Evolutionary conservation across 2,797 vertebrate genomes (phyloP).

Genomic region (Onychomys torridus): DNA sequence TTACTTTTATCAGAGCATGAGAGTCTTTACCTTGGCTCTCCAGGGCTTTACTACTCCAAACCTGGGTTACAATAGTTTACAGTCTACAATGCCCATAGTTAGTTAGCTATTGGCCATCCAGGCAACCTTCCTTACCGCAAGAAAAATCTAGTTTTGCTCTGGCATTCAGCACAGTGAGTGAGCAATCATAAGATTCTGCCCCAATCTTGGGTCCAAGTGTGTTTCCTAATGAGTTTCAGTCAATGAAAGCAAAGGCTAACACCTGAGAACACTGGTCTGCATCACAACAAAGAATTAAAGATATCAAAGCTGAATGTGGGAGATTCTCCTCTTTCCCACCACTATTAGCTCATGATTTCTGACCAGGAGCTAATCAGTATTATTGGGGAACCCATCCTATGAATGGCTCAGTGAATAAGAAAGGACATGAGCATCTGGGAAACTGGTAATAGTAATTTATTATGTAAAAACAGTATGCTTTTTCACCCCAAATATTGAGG

Average conservation of each 20-base stretch:
- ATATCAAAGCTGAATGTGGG: neutral
- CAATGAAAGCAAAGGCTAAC: neutral
- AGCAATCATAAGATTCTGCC: neutral
- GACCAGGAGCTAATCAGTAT: neutral
- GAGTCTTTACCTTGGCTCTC: neutral
- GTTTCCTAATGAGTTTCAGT: neutral
- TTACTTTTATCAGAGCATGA: neutral
- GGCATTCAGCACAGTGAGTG: neutral
- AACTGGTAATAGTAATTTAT: neutral
- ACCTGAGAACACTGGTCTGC: neutral
- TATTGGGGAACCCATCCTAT: neutral
- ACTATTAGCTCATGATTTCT: neutral
- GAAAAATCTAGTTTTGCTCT: neutral
- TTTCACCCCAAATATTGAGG: neutral
- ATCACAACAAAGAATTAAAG: neutral
- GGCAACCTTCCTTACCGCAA: neutral
- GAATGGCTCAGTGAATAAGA: neutral
- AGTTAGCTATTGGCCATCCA: neutral
- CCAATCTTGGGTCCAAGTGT: neutral
- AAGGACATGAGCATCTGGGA: neutral
- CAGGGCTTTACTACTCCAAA: neutral
- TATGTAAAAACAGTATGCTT: neutral
- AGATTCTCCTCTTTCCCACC: neutral
- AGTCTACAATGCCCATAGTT: neutral
- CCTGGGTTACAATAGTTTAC: neutral